Evolutionary conservation across 64 coral and sea anemone species (phyloP).

Genomic region (Porites lutea): DNA sequence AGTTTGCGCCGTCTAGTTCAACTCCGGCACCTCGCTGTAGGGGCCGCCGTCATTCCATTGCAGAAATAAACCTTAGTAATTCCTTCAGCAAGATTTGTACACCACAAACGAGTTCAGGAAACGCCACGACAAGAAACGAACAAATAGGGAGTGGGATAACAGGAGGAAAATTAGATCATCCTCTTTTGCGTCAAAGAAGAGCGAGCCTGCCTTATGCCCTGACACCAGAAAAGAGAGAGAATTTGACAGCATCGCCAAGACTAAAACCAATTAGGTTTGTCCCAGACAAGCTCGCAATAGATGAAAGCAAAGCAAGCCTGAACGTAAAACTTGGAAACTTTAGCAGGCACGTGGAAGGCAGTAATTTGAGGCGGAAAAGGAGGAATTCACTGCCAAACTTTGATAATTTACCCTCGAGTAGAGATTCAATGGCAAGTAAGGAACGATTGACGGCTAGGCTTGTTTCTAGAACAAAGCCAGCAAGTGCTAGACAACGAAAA

Average conservation of each 20-base stretch:
- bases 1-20: not conserved
- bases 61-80: not conserved
- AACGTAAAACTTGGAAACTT: not conserved
- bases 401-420: not conserved
- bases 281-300: not conserved
- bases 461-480: not conserved
- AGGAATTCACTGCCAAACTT: slow-evolving; percentile 14
- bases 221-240: not conserved
- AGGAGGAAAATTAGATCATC: not conserved
- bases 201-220: not conserved
- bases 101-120: not conserved
- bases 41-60: not conserved
- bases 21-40: not conserved
- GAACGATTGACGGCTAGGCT: not conserved
- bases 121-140: not conserved
- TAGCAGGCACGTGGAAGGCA: not conserved
- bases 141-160: not conserved
- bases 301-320: not conserved
- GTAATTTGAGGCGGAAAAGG: not conserved
- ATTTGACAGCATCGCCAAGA: not conserved
- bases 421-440: slow-evolving; percentile 7
- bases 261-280: not conserved
- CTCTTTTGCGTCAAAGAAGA: slow-evolving; percentile 1
- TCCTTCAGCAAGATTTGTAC: not conserved
- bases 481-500: not conserved